Evolutionary conservation across 2,888 invertebrate genomes (phyloP).

Genomic region (Heliothis peltigera): DNA sequence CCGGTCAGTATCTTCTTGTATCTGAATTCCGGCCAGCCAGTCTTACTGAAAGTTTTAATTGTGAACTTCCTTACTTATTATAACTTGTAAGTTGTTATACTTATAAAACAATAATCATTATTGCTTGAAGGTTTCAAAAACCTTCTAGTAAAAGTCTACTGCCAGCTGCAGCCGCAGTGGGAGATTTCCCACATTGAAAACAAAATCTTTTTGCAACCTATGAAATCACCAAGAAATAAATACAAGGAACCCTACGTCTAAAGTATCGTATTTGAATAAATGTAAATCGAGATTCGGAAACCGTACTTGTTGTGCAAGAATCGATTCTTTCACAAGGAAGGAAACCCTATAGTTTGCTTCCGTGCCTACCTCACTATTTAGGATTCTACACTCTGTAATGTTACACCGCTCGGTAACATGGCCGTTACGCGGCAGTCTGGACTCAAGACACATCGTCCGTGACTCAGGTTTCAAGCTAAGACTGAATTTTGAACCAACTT

Average conservation of each 20-base stretch:
- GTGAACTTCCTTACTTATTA: too few relatives aligned
- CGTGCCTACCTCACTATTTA: conserved; percentile 60
- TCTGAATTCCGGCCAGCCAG: neutral
- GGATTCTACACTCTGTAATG: conserved; percentile 67
- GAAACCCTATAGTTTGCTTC: conserved; percentile 73
- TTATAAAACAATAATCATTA: conserved; percentile 1
- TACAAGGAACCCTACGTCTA: conserved; percentile 15
- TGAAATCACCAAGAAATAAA: neutral
- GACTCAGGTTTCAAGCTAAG: conserved; percentile 51
- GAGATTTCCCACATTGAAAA: too few relatives aligned
- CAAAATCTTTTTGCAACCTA: neutral
- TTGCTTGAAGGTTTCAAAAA: too few relatives aligned
- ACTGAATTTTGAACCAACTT: conserved; percentile 30
- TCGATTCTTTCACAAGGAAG: conserved; percentile 68
- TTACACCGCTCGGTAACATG: conserved; percentile 57
- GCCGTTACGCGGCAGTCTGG: conserved; percentile 42
- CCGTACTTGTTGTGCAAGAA: conserved; percentile 55
- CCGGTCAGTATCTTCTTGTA: neutral
- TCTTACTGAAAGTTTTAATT: too few relatives aligned
- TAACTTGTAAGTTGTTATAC: too few relatives aligned
- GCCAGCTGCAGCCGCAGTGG: too few relatives aligned
- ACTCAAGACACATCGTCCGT: conserved; percentile 43
- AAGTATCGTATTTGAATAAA: conserved; percentile 36
- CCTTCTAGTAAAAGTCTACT: too few relatives aligned
- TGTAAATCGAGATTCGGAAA: conserved; percentile 54